A percentile compares a stretch with the other conserved stretches of the same genome.
phyloP scores from a whole-genome alignment of 2,888 invertebrate genomes.

The Drosophila monieri region DNA sequence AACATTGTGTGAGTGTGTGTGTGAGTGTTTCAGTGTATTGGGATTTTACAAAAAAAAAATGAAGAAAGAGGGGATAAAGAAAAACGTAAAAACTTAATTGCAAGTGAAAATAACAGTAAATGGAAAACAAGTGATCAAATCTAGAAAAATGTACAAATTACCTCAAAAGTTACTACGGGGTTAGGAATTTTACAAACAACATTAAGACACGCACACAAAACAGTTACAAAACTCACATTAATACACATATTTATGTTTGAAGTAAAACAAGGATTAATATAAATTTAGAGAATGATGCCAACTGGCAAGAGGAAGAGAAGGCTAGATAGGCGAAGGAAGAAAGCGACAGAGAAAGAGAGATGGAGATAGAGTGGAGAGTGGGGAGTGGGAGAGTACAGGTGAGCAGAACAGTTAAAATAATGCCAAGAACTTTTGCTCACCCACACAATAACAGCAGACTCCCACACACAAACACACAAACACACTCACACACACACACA shows the following conservation, averaged over 20 bases:
- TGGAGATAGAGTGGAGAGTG: slow-evolving; percentile 6
- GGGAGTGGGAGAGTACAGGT: slow-evolving; percentile 54
- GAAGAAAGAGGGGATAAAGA: neutral
- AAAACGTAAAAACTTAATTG: neutral
- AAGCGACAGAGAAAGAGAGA: slow-evolving; percentile 14
- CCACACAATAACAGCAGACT: slow-evolving; percentile 24
- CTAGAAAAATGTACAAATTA: slow-evolving; percentile 11
- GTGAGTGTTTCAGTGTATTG: slow-evolving; percentile 1
- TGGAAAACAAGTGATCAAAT: slow-evolving; percentile 11
- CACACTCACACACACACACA: slow-evolving; percentile 16
- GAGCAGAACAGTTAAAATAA: slow-evolving; percentile 72
- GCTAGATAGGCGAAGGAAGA: slow-evolving; percentile 8
- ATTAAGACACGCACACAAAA: slow-evolving; percentile 36
- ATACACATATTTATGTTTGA: slow-evolving; percentile 22
- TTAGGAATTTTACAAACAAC: slow-evolving; percentile 31
- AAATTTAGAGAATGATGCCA: slow-evolving; percentile 72
- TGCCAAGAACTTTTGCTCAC: slow-evolving; percentile 67
- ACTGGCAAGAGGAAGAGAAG: slow-evolving; percentile 45
- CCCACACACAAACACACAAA: slow-evolving; percentile 34
- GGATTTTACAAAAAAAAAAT: slow-evolving; percentile 6
- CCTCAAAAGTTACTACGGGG: neutral
- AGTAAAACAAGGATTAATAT: slow-evolving; percentile 52
- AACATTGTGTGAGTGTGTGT: slow-evolving; percentile 21
- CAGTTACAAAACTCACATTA: slow-evolving; percentile 38
- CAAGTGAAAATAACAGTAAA: slow-evolving; percentile 1